Percentiles rank a stretch among this genome's conserved stretches.
These are phyloP conservation scores for Drosophila burlai DNA, from an alignment of 1,140 invertebrate genomes.

Conservation along the genomic window DNA sequence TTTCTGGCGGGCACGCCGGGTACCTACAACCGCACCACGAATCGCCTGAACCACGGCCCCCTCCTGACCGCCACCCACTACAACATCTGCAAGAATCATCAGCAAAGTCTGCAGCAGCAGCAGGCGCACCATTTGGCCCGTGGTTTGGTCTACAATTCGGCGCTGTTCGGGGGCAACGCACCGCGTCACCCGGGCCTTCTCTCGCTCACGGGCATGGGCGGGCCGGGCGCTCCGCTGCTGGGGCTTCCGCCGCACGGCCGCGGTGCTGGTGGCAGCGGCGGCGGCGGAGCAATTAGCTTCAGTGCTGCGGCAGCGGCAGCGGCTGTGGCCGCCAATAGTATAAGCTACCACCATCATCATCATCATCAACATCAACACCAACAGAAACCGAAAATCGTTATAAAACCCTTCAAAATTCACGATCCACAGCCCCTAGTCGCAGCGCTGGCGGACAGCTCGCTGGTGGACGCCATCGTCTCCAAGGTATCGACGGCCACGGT, in stretches of 20 bases:
- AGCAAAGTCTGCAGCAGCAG: constrained; percentile 55
- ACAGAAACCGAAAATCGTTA: constrained; percentile 84
- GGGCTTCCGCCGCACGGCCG: constrained; percentile 50
- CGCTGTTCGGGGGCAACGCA: constrained; percentile 60
- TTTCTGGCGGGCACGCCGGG: constrained; percentile 72
- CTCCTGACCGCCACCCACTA: constrained; percentile 73
- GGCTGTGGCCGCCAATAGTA: constrained; percentile 76
- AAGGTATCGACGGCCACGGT: constrained; percentile 83
- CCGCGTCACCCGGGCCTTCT: constrained; percentile 50
- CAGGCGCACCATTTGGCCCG: constrained; percentile 59
- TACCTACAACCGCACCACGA: constrained; percentile 75
- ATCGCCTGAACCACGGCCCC: constrained; percentile 76
- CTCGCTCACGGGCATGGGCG: constrained; percentile 42
- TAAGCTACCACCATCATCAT: constrained; percentile 78
- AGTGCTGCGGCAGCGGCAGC: constrained; percentile 71
- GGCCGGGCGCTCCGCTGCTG: constrained; percentile 33
- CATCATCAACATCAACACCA: constrained; percentile 60
- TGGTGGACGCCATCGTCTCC: constrained; percentile 83
- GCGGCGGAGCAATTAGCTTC: constrained; percentile 51
- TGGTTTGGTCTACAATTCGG: constrained; percentile 69
- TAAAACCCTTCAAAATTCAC: constrained; percentile 85
- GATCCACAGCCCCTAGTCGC: constrained; percentile 85
- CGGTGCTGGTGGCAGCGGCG: constrained; percentile 12
- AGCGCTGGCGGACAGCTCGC: constrained; percentile 77
- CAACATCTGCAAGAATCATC: constrained; percentile 78